phyloP scores from a whole-genome alignment of 2,113 vertebrate genomes.

The Pteropus alecto region DNA sequence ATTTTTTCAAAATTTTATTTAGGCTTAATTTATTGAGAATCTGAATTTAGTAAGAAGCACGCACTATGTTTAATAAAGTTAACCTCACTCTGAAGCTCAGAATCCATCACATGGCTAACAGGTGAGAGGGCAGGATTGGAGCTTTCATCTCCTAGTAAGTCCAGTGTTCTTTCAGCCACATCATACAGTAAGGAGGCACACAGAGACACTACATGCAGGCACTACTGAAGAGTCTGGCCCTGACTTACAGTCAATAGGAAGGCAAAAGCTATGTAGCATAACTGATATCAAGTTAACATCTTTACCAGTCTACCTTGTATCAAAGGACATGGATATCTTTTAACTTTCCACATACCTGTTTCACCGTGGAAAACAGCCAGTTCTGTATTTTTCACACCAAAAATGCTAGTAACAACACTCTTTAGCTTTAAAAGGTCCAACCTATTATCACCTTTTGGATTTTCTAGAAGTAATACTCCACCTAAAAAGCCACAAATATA shows the following conservation, averaged over 20 bases:
- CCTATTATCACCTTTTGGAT: constrained; percentile 93
- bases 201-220: neutral
- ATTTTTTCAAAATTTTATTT: neutral
- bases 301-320: accelerated
- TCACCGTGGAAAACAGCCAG: constrained; percentile 87
- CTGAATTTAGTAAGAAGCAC: neutral
- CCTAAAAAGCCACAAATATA: constrained; percentile 80
- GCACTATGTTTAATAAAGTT: neutral
- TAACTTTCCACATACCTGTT: constrained; percentile 83
- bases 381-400: constrained; percentile 83
- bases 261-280: neutral
- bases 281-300: neutral
- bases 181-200: neutral
- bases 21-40: neutral
- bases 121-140: neutral
- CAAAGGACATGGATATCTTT: neutral
- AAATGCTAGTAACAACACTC: constrained; percentile 87
- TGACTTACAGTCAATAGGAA: neutral
- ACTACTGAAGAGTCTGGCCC: neutral
- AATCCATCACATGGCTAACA: neutral
- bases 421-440: constrained; percentile 86
- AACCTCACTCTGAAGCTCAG: neutral
- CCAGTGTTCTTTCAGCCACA: neutral
- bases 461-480: constrained; percentile 94
- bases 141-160: neutral